Base-by-base conservation (phyloP, 2,797 vertebrate species). In the Pseudocheirus occidentalis region DNA sequence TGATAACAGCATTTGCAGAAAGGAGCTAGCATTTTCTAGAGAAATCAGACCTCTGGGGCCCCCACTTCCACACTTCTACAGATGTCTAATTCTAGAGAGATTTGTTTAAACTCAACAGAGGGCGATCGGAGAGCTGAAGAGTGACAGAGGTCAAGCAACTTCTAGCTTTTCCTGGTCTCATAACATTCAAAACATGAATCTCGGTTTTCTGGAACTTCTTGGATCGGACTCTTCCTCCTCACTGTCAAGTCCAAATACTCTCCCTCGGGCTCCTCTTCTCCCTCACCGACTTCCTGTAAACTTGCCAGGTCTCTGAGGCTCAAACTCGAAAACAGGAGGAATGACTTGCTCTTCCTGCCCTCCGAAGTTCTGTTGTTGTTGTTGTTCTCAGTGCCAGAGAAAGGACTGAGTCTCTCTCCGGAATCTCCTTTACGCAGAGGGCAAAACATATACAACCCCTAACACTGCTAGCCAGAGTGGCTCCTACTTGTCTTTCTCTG, bases 391-490 rank as follows among this genome's bases (percentile, higher is more conserved):
- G 11, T 87, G 21, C 10, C 21, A 50, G 40, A 46, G 21, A 87
- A 50, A 87, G 40, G 0, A 50, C 12, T 50, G 40, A 50, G 73
- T 87, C 5, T 9, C 18, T 46, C 13, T 87, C 21, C 21, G 18
- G 40, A 50, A 50, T 87, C 66, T 81, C 6, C 73, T 87, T 87
- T 50, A 50, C 40, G 40, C 40, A 87, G 9, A 87, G 40, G 40
- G 73, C 40, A 87, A 46, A 50, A 50, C n/a, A 24, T 40, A 40
- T 16, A 81, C 66, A 81, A 40, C 66, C n/a, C 40, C 21, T 10
- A 11, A 46, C 40, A 27, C 73, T 4, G 73, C 12, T 0, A 0
- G 21, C 12, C 1, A 0, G 21, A 50, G 9, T 1, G 40, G 3
- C 40, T 87, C 21, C 73, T 54, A 46, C 4, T 7, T 9, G 73